These are phyloP conservation scores for Epinotia brunnichana DNA, from an alignment of 2,888 invertebrate genomes.

Conservation along the genomic window DNA sequence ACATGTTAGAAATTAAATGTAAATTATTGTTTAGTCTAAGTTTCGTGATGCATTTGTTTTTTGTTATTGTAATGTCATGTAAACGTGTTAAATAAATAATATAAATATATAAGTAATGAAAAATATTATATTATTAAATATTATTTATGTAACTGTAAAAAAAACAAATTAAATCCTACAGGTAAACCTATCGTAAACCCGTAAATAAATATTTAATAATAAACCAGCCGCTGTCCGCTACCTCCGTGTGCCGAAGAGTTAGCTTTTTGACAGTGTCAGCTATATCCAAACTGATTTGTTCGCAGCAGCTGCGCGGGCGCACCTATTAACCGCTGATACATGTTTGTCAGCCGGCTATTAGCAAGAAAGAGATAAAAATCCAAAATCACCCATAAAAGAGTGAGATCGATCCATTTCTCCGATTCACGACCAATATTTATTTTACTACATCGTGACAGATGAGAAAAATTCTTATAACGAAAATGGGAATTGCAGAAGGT, in stretches of 20 bases:
- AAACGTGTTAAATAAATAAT: too few relatives aligned
- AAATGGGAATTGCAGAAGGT: conserved; percentile 73
- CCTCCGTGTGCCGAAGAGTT: conserved; percentile 60
- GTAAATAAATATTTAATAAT: neutral
- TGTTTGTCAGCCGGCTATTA: conserved; percentile 84
- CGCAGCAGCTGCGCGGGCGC: conserved; percentile 82
- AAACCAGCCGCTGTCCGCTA: conserved; percentile 57
- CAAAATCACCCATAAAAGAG: conserved; percentile 75
- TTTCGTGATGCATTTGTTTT: too few relatives aligned
- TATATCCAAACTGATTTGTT: conserved; percentile 84
- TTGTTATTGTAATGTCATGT: too few relatives aligned
- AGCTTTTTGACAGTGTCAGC: conserved; percentile 83
- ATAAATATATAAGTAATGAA: too few relatives aligned
- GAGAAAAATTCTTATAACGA: conserved; percentile 76
- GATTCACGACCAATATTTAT: conserved; percentile 79
- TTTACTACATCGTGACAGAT: conserved; percentile 76
- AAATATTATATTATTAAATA: too few relatives aligned
- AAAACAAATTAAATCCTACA: too few relatives aligned
- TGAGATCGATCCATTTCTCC: conserved; percentile 80
- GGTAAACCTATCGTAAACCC: too few relatives aligned
- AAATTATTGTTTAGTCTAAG: too few relatives aligned
- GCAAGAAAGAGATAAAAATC: conserved; percentile 80
- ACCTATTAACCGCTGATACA: conserved; percentile 85
- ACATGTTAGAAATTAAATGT: too few relatives aligned
- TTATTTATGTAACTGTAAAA: too few relatives aligned